Percentiles rank a stretch among this genome's conserved stretches.
Conservation (phyloP, 2,888 invertebrate species). For the Tetramorium bicarinatum region DNA sequence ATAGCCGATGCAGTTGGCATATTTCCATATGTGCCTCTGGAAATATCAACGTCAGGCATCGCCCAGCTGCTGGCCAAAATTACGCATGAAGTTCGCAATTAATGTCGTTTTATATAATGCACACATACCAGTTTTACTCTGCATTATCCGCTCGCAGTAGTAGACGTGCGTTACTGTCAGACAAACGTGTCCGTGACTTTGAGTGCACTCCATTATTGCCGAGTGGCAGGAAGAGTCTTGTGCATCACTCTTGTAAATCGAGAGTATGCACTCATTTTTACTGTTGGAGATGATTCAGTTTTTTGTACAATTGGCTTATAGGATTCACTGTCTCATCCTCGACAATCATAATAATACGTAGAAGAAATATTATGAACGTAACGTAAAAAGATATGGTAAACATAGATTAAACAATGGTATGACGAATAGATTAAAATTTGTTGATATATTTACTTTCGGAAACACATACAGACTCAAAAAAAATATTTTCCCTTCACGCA, state of each 20-base stretch:
- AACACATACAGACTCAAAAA: background rate
- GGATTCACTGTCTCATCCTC: background rate
- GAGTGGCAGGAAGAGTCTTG: constrained; percentile 9
- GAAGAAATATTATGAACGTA: background rate
- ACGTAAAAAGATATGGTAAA: background rate
- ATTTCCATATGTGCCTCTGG: background rate
- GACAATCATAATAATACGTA: background rate
- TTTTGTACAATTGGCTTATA: background rate
- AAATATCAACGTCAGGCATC: constrained; percentile 19
- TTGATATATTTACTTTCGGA: background rate
- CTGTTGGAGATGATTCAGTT: background rate
- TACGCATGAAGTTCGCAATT: constrained; percentile 18
- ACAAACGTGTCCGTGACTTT: constrained; percentile 43
- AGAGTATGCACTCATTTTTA: background rate
- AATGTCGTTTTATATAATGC: constrained; percentile 17
- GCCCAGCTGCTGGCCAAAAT: background rate
- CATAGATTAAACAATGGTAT: background rate
- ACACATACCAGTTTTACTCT: constrained; percentile 1
- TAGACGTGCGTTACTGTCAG: constrained; percentile 42
- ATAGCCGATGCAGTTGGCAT: background rate
- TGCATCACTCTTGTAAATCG: constrained; percentile 9
- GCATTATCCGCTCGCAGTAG: background rate
- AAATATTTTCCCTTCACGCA: background rate
- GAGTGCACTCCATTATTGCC: constrained; percentile 36
- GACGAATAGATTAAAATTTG: background rate